Evolutionary conservation across 2,113 vertebrate species (phyloP).

Genomic region (Macquaria australasica): DNA sequence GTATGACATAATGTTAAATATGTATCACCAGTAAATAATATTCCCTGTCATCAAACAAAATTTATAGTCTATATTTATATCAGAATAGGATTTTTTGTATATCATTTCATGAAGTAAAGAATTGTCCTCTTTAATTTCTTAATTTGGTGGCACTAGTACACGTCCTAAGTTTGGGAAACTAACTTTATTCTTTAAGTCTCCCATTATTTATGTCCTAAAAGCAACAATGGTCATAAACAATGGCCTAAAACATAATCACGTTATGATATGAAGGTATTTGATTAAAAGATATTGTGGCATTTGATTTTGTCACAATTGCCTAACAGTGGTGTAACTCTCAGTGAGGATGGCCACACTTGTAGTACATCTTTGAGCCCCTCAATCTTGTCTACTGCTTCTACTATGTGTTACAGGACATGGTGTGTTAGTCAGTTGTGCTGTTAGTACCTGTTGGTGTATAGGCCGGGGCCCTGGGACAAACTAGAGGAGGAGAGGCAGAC

Average conservation of each 20-base stretch:
- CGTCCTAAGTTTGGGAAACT: background rate
- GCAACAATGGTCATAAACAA: background rate
- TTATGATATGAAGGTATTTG: background rate
- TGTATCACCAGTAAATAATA: background rate
- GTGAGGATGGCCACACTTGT: background rate
- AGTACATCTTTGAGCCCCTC: background rate
- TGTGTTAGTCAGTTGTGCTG: slow-evolving; percentile 59
- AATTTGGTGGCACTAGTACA: background rate
- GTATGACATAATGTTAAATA: background rate
- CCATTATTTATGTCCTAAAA: background rate
- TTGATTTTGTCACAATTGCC: background rate
- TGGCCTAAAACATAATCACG: background rate
- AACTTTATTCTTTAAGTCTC: background rate
- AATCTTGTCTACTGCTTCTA: background rate
- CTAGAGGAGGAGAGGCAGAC: slow-evolving; percentile 85
- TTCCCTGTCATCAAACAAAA: no score
- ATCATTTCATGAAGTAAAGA: background rate
- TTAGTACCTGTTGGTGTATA: slow-evolving; percentile 93
- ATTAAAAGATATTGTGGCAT: background rate
- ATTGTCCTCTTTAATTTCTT: background rate
- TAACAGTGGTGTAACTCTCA: background rate
- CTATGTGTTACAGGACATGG: background rate
- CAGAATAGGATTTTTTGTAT: background rate
- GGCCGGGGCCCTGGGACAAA: slow-evolving; percentile 90
- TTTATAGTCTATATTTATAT: background rate